Evolutionary conservation across 2,888 invertebrate genomes (phyloP).

Genomic region (Ectemnius continuus): DNA sequence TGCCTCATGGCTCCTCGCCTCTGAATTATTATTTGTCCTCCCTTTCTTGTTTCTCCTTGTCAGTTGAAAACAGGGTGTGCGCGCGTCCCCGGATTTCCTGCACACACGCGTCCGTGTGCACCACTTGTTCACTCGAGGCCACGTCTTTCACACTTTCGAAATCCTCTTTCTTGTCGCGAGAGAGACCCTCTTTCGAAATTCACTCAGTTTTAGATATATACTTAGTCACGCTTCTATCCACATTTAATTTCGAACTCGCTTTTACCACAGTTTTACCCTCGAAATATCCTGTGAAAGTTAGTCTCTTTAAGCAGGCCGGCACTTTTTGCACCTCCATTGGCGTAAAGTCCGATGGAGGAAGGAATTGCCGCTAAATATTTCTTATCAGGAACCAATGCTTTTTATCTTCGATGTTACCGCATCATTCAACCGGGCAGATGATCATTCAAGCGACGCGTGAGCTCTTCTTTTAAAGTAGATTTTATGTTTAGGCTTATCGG

Average conservation of each 20-base stretch:
- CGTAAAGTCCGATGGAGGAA: too few relatives aligned
- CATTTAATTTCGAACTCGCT: background rate
- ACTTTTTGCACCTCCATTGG: too few relatives aligned
- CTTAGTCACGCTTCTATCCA: too few relatives aligned
- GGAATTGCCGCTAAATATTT: too few relatives aligned
- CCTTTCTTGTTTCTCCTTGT: too few relatives aligned
- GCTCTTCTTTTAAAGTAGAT: constrained; percentile 16
- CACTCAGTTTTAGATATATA: background rate
- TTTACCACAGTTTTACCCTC: too few relatives aligned
- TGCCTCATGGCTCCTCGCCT: constrained; percentile 28
- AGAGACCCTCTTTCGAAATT: constrained; percentile 26
- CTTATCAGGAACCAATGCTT: too few relatives aligned
- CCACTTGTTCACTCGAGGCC: constrained; percentile 12
- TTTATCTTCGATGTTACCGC: too few relatives aligned
- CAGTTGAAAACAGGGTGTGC: too few relatives aligned
- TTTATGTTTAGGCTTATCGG: constrained; percentile 33
- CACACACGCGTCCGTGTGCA: constrained; percentile 16
- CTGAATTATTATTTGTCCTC: too few relatives aligned
- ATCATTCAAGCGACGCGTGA: background rate
- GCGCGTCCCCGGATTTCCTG: constrained; percentile 2
- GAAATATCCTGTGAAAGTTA: too few relatives aligned
- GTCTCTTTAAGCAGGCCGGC: too few relatives aligned
- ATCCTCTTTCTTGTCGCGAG: constrained; percentile 16
- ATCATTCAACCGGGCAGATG: background rate
- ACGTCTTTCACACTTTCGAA: constrained; percentile 32